These are phyloP conservation scores for Pagetopsis macropterus DNA, from an alignment of 2,797 vertebrate genomes.

Conservation along the genomic window DNA sequence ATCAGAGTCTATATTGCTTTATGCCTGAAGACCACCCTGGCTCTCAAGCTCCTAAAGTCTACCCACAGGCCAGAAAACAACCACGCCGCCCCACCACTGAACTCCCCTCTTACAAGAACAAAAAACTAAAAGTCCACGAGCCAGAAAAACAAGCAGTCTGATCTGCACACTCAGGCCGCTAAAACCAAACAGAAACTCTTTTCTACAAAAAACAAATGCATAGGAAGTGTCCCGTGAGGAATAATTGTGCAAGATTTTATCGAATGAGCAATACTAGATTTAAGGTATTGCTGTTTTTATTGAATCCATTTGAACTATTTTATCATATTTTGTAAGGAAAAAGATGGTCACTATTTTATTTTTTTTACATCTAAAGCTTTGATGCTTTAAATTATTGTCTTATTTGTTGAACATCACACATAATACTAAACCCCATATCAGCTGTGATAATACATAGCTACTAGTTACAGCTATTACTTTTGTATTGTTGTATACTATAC, in stretches of 20 bases:
- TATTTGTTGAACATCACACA: not conserved
- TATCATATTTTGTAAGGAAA: not conserved
- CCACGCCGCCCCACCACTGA: conserved; percentile 41
- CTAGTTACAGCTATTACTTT: not conserved
- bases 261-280: not conserved
- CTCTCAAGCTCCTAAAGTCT: conserved; percentile 59
- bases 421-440: not conserved
- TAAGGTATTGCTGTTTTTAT: not conserved
- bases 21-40: conserved; percentile 85
- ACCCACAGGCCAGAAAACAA: conserved; percentile 74
- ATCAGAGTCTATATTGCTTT: conserved; percentile 68
- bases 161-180: conserved; percentile 36
- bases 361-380: not conserved
- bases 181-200: conserved; percentile 38
- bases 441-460: not conserved
- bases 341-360: not conserved
- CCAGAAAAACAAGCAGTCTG: conserved; percentile 56
- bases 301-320: not conserved
- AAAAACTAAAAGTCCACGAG: conserved; percentile 56
- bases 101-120: conserved; percentile 47
- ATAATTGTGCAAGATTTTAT: conserved; percentile 4
- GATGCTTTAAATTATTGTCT: not conserved
- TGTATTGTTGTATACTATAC: not conserved
- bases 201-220: conserved; percentile 26
- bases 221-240: conserved; percentile 5